Evolutionary conservation across 2,797 vertebrate genomes (phyloP), one percentile per base, ranked within the genome.

Genomic region (Halcyon chelicuti): DNA sequence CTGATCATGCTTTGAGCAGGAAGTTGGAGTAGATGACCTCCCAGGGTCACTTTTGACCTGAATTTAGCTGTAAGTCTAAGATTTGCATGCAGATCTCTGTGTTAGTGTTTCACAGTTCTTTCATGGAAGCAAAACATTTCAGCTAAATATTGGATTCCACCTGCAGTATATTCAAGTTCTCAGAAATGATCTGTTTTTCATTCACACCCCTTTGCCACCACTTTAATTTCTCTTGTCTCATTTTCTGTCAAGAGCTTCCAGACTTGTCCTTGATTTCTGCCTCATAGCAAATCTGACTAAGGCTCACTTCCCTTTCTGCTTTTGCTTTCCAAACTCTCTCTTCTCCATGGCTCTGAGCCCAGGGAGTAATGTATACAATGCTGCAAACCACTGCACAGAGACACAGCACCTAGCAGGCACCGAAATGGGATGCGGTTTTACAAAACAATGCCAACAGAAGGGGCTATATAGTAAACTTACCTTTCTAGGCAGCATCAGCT

Each of bases 181-280:
- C 47, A 70, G 61, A 63, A 94, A 35, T 46, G 62, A 37, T 80
- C 39, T 90, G 54, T 0, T 57, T 88, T 87, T 81, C 8, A 49
- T 51, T 73, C 3, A 1, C 40, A 29, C 17, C 29, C 14, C 19
- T 88, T 40, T 90, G 49, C 42, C 25, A n/a, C 29, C 3, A 3
- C 37, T 83, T 93, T 47, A n/a, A 25, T 71, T 86, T 76, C 42
- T 84, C 58, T 46, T 14, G 1, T 88, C 74, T 93, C 49, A 23
- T 88, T 95, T 95, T 90, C 79, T 54, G 26, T 68, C 67, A 83
- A 65, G 60, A 84, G 35, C 28, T 77, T 85, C 76, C 15, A 49
- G 15, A n/a, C 25, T 65, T 79, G 44, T 52, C 57, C 63, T 93
- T 90, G 67, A 82, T 88, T 95, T 85, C 90, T 79, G 28, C 58